phyloP scores from a whole-genome alignment of 30 jellyfish, hydroid and myxozoan genomes.

The Hydractinia echinata region DNA sequence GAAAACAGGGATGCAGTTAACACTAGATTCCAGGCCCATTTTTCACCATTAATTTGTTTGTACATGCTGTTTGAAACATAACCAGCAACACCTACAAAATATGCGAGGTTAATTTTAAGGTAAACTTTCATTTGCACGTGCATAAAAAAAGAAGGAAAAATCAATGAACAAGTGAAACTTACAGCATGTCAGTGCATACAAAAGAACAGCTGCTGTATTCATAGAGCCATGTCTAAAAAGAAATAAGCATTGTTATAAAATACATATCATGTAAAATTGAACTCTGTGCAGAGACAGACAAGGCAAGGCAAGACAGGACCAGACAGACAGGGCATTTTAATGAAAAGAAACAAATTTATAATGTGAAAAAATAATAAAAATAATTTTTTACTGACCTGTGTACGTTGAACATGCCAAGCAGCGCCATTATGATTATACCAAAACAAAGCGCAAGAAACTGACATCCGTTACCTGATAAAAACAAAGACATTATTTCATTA shows the following conservation, averaged over 20 bases:
- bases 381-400: constrained; percentile 57
- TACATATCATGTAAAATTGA: neutral
- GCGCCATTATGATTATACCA: constrained; percentile 86
- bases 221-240: constrained; percentile 81
- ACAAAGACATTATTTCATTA: too few relatives aligned
- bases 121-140: neutral
- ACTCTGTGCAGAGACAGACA: neutral
- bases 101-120: neutral
- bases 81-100: constrained; percentile 72
- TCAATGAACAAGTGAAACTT: constrained; percentile 7
- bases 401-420: constrained; percentile 85
- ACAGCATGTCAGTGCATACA: constrained; percentile 94
- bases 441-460: constrained; percentile 74
- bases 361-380: too few relatives aligned
- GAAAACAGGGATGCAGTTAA: constrained; percentile 91
- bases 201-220: constrained; percentile 97
- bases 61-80: constrained; percentile 92
- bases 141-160: neutral
- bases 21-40: constrained; percentile 97
- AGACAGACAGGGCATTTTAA: too few relatives aligned
- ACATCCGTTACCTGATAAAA: constrained; percentile 72
- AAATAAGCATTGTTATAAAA: neutral
- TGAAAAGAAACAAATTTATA: too few relatives aligned
- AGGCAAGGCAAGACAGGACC: too few relatives aligned
- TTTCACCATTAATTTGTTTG: constrained; percentile 83